Base-by-base conservation (phyloP, 2,888 invertebrate genomes). In the Pseudeuparius sepicola region DNA sequence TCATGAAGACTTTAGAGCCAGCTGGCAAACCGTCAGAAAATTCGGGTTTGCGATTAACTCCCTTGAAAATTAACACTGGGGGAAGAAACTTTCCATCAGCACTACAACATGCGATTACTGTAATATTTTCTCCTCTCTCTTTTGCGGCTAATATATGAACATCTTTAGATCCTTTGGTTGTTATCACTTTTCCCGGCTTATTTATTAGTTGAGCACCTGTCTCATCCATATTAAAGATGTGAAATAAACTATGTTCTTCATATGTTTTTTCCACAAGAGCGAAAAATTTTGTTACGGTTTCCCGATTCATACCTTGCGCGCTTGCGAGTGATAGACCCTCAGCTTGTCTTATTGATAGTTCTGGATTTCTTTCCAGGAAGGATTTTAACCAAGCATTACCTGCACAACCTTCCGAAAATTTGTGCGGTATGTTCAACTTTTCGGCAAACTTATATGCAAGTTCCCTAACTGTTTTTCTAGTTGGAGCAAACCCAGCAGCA, bases 1-100 rank as follows among this genome's bases (percentile, higher is more conserved):
- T n/a, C 46, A 48, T 48, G 10, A 24, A 27, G 10, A 48, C 24
- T 5, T 12, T 5, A 3, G 41, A 47, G n/a, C 46, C 46, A 14
- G 44, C 35, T 25, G 45, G 45, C 28, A 43, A 32, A 20, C 44
- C 40, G 38, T 44, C 42, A 14, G 10, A 4, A 18, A 36, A 34
- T 24, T 48, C 43, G 11, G 27, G 24, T 24, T 47, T 46, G 30
- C 33, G 37, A 24, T 45, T 42, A 27, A 39, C 39, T 3, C 41
- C 44, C 32, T 48, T 43, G 13, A 47, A 18, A 14, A 44, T 45
- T 25, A 37, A 39, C 11, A 20, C 24, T 13, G 41, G 46, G 14
- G 43, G 31, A n/a, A 34, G 13, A 36, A 39, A 43, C n/a, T 6
- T 18, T 3, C 38, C 43, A 27, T 41, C 43, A 5, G 33, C 40